Percentiles rank a stretch among this genome's conserved stretches.
These are phyloP conservation scores for Elephantulus edwardii DNA, from an alignment of 2,113 vertebrate genomes.

Conservation along the genomic window DNA sequence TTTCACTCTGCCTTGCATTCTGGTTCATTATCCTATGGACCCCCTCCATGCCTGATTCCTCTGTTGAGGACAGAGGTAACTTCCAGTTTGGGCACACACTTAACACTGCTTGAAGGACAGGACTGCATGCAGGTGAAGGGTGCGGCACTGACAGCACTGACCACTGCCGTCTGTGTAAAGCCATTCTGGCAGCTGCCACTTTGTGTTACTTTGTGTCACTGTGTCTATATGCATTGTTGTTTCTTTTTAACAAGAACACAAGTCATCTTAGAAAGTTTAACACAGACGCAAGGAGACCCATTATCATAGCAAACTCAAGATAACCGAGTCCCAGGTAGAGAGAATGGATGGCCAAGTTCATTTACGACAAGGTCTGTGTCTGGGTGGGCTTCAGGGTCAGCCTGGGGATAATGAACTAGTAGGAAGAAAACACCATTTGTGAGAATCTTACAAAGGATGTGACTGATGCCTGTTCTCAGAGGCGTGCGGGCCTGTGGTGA, in stretches of 20 bases:
- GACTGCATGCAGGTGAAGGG: not conserved
- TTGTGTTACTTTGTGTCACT: not conserved
- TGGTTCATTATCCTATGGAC: not conserved
- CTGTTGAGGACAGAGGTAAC: not conserved
- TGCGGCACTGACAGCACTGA: not conserved
- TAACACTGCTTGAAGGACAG: not conserved
- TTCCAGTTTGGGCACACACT: not conserved
- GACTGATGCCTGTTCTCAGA: not conserved
- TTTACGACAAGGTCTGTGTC: not conserved
- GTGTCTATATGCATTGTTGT: not conserved
- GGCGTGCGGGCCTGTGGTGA: not conserved
- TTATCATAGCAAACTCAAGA: too few relatives aligned
- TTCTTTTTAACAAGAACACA: not conserved
- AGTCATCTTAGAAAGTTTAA: not conserved
- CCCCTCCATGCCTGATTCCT: not conserved
- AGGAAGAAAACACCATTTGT: not conserved
- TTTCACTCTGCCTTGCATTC: not conserved
- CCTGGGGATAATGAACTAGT: not conserved
- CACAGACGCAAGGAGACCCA: too few relatives aligned
- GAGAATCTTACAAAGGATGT: not conserved
- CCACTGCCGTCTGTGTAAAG: too few relatives aligned
- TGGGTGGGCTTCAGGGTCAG: not conserved
- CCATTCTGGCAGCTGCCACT: not conserved
- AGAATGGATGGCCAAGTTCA: not conserved
- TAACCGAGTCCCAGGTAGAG: too few relatives aligned